phyloP scores from a whole-genome alignment of 2,888 invertebrate genomes.

The Xanthorhoe designata region DNA sequence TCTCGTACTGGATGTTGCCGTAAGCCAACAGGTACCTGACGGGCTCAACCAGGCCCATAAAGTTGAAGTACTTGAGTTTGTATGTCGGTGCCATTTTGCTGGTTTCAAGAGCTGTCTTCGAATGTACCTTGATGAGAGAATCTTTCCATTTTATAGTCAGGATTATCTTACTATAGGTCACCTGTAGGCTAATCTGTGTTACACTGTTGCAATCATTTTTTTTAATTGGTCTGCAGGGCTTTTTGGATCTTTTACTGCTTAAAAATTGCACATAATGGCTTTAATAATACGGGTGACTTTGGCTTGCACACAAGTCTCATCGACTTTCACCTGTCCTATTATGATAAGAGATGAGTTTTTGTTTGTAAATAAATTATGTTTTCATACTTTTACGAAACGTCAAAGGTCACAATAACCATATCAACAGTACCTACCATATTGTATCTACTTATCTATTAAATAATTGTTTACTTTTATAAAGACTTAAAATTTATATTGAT shows the following conservation, averaged over 20 bases:
- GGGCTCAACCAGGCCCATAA: conserved; percentile 57
- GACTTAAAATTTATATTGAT: too few relatives aligned
- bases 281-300: conserved; percentile 12
- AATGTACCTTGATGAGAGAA: conserved; percentile 27
- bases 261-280: background rate
- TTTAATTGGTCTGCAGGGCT: conserved; percentile 7
- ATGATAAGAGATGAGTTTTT: background rate
- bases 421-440: background rate
- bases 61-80: conserved; percentile 56
- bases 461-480: background rate
- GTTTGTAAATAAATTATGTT: conserved; percentile 10
- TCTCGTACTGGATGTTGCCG: conserved; percentile 55
- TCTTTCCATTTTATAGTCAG: conserved; percentile 27
- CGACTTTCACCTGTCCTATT: conserved; percentile 15
- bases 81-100: conserved; percentile 50
- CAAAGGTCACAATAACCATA: conserved; percentile 1
- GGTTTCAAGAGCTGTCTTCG: conserved; percentile 30
- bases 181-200: conserved; percentile 7
- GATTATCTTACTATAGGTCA: conserved; percentile 5
- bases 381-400: background rate
- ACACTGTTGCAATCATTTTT: conserved; percentile 20
- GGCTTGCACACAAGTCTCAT: background rate
- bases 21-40: conserved; percentile 57
- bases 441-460: background rate
- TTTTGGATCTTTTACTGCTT: background rate